phyloP scores from a whole-genome alignment of 2,113 vertebrate genomes.

The Chiloscyllium plagiosum region DNA sequence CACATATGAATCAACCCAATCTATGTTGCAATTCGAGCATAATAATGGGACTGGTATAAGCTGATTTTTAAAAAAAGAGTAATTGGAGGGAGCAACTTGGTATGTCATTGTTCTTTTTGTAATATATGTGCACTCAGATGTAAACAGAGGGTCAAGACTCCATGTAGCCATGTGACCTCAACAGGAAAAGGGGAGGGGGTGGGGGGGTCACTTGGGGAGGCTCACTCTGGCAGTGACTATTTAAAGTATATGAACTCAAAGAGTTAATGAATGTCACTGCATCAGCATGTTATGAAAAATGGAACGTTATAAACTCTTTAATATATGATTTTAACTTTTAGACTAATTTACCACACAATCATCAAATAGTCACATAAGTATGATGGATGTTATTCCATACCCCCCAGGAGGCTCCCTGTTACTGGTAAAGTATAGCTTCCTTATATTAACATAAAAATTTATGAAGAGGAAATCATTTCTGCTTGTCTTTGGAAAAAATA shows the following conservation, averaged over 20 bases:
- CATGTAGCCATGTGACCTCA: conserved; percentile 46
- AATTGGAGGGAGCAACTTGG: conserved; percentile 42
- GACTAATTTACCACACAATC: not conserved
- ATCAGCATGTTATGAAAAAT: not conserved
- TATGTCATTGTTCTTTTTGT: conserved; percentile 43
- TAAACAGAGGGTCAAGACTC: conserved; percentile 45
- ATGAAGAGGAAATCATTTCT: conserved; percentile 57
- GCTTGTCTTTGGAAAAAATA: conserved; percentile 54
- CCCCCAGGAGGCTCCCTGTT: conserved; percentile 46
- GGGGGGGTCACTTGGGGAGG: conserved; percentile 41
- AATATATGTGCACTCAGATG: conserved; percentile 46
- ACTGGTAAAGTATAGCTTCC: conserved; percentile 44
- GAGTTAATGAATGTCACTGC: conserved; percentile 28
- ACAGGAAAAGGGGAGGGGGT: conserved; percentile 41
- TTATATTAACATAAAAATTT: conserved; percentile 54
- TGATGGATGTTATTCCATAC: conserved; percentile 24
- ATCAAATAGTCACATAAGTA: not conserved
- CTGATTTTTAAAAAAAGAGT: conserved; percentile 40
- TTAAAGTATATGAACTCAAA: conserved; percentile 5
- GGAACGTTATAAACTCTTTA: not conserved
- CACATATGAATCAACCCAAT: not conserved
- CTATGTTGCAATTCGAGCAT: not conserved
- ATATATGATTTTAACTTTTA: not conserved
- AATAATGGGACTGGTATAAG: conserved; percentile 29
- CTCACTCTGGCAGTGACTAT: conserved; percentile 38